phyloP scores from a whole-genome alignment of 1,140 invertebrate species.

The Diploscapter pachys region DNA sequence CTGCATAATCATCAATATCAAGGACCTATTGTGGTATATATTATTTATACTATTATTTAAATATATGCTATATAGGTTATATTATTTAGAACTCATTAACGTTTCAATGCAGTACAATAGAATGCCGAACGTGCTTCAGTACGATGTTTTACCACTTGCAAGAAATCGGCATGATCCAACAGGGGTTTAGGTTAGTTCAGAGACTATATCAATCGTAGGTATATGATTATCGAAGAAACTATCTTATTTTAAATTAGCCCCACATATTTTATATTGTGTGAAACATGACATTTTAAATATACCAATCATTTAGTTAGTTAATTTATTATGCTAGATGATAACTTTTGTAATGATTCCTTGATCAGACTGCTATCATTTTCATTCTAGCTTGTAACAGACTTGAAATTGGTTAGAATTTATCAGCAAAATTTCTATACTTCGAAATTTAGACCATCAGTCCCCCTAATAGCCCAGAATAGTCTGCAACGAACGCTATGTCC shows the following conservation, averaged over 20 bases:
- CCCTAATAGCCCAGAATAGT: conserved; percentile 6
- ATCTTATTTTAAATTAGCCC: no score
- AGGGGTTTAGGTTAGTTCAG: not conserved
- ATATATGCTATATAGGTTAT: not conserved
- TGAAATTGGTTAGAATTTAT: not conserved
- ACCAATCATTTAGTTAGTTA: no score
- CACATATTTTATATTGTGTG: no score
- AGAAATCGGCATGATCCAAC: conserved; percentile 13
- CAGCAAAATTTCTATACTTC: no score
- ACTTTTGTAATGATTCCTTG: no score
- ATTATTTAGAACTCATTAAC: conserved; percentile 9
- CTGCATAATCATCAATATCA: conserved; percentile 10
- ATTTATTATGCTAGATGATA: no score
- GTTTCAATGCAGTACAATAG: conserved; percentile 3
- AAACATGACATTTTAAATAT: no score
- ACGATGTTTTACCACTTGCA: conserved; percentile 8
- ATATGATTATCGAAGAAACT: no score
- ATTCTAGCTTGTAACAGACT: no score
- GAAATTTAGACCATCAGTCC: conserved; percentile 10
- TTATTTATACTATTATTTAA: not conserved
- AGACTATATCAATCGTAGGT: no score
- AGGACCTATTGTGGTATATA: not conserved
- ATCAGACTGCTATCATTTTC: no score
- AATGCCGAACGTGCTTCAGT: conserved; percentile 15
- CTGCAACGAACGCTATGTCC: conserved; percentile 1